A percentile compares a stretch with the other conserved stretches of the same genome.
Evolutionary conservation across 2,113 vertebrate genomes (phyloP).

Genomic region (Elgaria multicarinata): DNA sequence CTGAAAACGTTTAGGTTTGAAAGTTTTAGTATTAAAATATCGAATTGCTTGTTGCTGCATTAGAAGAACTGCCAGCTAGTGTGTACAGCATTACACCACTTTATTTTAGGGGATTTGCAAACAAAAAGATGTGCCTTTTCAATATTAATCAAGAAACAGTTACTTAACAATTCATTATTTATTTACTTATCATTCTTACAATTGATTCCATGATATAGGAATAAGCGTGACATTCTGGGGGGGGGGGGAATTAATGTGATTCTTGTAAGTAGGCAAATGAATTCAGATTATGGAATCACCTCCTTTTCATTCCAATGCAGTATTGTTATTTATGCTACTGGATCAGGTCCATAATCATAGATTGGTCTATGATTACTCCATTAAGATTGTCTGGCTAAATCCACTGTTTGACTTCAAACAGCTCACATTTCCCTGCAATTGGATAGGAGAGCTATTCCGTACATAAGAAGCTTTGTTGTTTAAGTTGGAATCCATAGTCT

Average conservation of each 20-base stretch:
- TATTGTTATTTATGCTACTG: not conserved
- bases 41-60: not conserved
- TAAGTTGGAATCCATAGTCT: not conserved
- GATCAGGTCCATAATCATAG: not conserved
- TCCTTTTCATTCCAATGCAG: not conserved
- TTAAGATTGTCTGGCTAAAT: not conserved
- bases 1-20: not conserved
- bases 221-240: not conserved
- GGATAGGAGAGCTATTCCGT: not conserved
- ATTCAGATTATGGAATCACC: not conserved
- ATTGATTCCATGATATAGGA: conserved; percentile 1
- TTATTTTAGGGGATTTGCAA: not conserved
- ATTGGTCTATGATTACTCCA: not conserved
- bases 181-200: not conserved
- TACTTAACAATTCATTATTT: not conserved
- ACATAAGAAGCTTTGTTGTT: not conserved
- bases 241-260: not conserved
- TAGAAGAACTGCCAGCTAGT: not conserved
- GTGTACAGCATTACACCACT: not conserved
- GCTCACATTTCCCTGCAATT: not conserved
- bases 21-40: not conserved
- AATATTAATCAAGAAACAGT: not conserved
- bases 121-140: not conserved
- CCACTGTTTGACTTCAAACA: not conserved
- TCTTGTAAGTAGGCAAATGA: not conserved